Evolutionary conservation across 2,113 vertebrate species (phyloP).

Genomic region (Orientallactaga bullata): DNA sequence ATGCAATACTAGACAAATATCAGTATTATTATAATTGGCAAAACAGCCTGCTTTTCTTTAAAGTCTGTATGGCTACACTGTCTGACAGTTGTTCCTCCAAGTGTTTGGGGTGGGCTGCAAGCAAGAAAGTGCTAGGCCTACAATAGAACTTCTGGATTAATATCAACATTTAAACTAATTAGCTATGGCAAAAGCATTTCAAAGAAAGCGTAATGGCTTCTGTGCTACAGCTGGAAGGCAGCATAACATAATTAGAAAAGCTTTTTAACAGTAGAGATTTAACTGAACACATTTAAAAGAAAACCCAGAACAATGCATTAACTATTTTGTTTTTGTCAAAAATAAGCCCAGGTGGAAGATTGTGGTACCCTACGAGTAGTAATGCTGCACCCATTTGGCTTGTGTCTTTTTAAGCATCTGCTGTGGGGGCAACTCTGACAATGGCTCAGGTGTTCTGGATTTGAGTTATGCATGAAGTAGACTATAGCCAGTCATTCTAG

Average conservation of each 20-base stretch:
- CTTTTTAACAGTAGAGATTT: constrained; percentile 70
- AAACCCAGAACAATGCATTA: constrained; percentile 63
- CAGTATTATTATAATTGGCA: not conserved
- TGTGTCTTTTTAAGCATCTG: not conserved
- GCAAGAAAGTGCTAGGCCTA: not conserved
- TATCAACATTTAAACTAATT: constrained; percentile 71
- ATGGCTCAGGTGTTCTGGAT: not conserved
- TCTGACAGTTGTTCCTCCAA: not conserved
- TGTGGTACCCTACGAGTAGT: not conserved
- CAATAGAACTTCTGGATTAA: constrained; percentile 62
- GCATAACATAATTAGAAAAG: constrained; percentile 55
- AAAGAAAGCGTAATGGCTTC: constrained; percentile 60
- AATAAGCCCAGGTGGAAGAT: constrained; percentile 59
- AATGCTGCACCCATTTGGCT: not conserved
- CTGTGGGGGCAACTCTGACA: not conserved
- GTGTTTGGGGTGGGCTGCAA: not conserved
- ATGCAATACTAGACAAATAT: not conserved
- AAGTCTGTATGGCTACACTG: not conserved
- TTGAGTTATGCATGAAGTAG: not conserved
- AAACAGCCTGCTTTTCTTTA: not conserved
- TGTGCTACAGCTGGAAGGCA: constrained; percentile 55
- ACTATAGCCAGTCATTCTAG: not conserved
- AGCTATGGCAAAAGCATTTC: constrained; percentile 59
- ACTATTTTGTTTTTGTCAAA: constrained; percentile 63
- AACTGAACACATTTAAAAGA: constrained; percentile 55